Conservation (phyloP, 2,113 vertebrate genomes). For the Psammodynastes pulverulentus region DNA sequence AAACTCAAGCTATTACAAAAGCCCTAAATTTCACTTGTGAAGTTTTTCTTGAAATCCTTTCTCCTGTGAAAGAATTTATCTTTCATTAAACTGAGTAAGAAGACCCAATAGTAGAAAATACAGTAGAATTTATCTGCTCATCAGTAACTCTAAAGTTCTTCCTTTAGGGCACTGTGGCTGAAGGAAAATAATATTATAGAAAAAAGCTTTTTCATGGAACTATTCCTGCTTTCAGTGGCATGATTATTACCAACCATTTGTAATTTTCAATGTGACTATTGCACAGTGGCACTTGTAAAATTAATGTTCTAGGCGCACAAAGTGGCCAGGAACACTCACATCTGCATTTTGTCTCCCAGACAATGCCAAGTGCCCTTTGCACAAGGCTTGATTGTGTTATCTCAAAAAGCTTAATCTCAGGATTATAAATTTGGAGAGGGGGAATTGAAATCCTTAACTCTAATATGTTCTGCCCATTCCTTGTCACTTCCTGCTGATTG, state of each 20-base stretch:
- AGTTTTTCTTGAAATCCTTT: neutral
- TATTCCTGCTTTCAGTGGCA: neutral
- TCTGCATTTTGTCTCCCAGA: neutral
- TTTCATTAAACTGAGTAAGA: neutral
- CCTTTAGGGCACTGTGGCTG: neutral
- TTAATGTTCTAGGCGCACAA: neutral
- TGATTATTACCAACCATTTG: neutral
- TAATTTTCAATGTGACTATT: neutral
- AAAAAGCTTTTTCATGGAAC: neutral
- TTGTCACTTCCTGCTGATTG: neutral
- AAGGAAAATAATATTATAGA: neutral
- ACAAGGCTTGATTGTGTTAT: neutral
- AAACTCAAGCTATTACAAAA: neutral
- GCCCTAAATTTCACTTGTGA: neutral
- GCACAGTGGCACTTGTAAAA: neutral
- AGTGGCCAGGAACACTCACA: neutral
- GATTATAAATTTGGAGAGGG: neutral
- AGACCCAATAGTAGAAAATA: neutral
- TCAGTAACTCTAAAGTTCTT: neutral
- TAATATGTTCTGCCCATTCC: neutral
- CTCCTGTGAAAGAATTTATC: neutral
- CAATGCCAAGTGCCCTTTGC: neutral
- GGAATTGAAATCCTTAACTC: neutral
- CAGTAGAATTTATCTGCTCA: neutral
- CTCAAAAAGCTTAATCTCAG: neutral